Percentiles rank a stretch among this genome's conserved stretches.
Conservation (phyloP, 2,888 invertebrate species). For the Arrhopalites spinosus region DNA sequence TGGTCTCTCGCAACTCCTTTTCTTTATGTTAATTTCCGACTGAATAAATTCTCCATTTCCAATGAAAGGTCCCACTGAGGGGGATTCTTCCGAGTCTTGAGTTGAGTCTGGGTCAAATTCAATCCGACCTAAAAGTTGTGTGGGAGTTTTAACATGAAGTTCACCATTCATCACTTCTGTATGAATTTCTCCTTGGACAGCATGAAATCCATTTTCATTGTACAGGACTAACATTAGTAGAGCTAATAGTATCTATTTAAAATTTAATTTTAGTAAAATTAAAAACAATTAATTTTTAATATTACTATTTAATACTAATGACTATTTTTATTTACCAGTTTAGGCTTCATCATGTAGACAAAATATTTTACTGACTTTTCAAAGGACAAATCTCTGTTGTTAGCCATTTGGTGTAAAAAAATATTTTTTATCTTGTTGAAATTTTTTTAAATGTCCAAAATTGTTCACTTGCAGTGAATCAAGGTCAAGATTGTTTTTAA, state of each 20-base stretch:
- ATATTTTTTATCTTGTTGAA: too few species aligned
- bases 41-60: constrained; percentile 29
- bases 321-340: constrained; percentile 2
- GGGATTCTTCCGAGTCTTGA: neutral
- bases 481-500: too few species aligned
- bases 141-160: constrained; percentile 3
- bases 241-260: constrained; percentile 2
- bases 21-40: constrained; percentile 31
- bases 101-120: neutral
- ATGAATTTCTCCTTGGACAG: constrained; percentile 4
- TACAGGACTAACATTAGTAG: constrained; percentile 9
- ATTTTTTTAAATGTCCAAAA: too few species aligned
- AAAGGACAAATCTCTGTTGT: too few species aligned
- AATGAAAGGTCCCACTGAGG: constrained; percentile 22
- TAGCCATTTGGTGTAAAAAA: too few species aligned
- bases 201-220: neutral
- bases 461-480: too few species aligned
- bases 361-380: constrained; percentile 2
- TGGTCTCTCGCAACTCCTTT: constrained; percentile 48
- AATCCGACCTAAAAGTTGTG: neutral
- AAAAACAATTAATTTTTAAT: too few species aligned
- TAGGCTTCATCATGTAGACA: constrained; percentile 14
- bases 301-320: too few species aligned
- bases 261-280: neutral
- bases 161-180: constrained; percentile 16